Percentiles rank a stretch among this genome's conserved stretches.
phyloP scores from a whole-genome alignment of 2,888 invertebrate species.

The Trissolcus japonicus region DNA sequence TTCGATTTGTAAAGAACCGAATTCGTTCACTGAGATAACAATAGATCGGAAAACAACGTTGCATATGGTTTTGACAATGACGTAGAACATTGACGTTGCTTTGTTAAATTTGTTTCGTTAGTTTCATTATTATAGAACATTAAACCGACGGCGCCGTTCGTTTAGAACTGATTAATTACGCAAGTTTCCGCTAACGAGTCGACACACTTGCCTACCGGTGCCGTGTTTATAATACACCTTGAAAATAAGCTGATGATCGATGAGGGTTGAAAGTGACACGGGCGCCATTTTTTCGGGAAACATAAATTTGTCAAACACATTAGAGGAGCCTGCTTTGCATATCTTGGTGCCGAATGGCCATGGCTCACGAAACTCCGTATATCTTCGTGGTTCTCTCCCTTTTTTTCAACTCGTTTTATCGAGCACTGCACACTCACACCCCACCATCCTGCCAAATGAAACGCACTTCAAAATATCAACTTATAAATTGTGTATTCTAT shows the following conservation, averaged over 20 bases:
- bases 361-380: conserved; percentile 36
- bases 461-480: conserved; percentile 22
- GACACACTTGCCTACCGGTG: conserved; percentile 48
- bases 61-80: no score
- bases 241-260: conserved; percentile 53
- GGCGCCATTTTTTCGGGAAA: conserved; percentile 46
- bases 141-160: conserved; percentile 59
- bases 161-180: conserved; percentile 67
- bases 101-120: no score
- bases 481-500: conserved; percentile 28
- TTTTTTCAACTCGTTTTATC: conserved; percentile 11
- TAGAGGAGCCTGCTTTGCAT: conserved; percentile 46
- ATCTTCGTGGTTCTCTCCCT: not conserved
- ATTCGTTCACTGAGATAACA: conserved; percentile 61
- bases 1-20: no score
- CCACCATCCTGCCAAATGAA: conserved; percentile 15
- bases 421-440: not conserved
- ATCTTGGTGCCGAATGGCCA: conserved; percentile 44
- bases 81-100: no score
- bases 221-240: conserved; percentile 47
- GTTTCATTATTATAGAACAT: conserved; percentile 59
- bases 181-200: conserved; percentile 60
- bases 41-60: conserved; percentile 56
- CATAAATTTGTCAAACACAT: conserved; percentile 51
- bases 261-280: conserved; percentile 51